These are phyloP conservation scores for Electrophaes corylata DNA, from an alignment of 2,888 invertebrate species.

Conservation along the genomic window DNA sequence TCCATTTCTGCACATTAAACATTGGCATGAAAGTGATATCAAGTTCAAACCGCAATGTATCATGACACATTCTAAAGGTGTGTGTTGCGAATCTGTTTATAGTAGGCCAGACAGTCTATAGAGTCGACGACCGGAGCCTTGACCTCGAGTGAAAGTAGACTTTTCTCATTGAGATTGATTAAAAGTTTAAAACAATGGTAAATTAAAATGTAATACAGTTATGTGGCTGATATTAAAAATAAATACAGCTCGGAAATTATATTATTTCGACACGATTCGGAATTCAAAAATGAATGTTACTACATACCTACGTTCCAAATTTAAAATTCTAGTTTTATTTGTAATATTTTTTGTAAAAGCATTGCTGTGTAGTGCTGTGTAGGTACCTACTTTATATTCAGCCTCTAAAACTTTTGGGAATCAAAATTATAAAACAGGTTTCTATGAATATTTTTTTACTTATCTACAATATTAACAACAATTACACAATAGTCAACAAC, in stretches of 20 bases:
- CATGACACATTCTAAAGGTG: slow-evolving; percentile 1
- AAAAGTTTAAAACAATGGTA: background rate
- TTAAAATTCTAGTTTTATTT: background rate
- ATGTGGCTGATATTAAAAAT: background rate
- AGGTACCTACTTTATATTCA: no score
- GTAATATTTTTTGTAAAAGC: no score
- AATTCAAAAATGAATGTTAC: background rate
- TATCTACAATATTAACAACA: slow-evolving; percentile 67
- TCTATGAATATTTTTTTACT: slow-evolving; percentile 4
- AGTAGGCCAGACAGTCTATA: no score
- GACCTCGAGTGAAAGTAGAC: slow-evolving; percentile 66
- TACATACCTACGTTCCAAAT: background rate
- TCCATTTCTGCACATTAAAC: slow-evolving; percentile 14
- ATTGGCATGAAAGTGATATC: background rate
- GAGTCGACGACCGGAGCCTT: slow-evolving; percentile 65
- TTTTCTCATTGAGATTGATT: slow-evolving; percentile 7
- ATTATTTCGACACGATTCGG: background rate
- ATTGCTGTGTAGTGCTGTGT: no score
- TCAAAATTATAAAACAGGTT: background rate
- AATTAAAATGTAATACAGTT: background rate
- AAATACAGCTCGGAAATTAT: background rate
- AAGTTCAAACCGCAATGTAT: slow-evolving; percentile 34
- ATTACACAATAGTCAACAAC: slow-evolving; percentile 82
- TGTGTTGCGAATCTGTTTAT: slow-evolving; percentile 13
- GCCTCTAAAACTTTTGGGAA: background rate